Conservation (phyloP, 2,888 invertebrate species). For the Hoplodrina blanda region DNA sequence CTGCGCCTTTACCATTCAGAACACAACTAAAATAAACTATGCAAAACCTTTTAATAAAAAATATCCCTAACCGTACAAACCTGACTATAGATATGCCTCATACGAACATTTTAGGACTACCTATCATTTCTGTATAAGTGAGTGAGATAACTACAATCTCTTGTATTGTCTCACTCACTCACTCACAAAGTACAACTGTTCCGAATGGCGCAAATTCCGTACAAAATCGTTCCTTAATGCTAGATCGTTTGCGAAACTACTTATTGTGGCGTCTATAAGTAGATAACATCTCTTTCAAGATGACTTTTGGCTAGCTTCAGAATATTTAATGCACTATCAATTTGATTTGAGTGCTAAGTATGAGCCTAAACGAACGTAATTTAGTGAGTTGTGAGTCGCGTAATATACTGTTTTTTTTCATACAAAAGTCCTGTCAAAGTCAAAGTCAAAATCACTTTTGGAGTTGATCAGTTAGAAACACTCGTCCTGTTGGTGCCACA, state of each 20-base stretch:
- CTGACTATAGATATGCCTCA: conserved; percentile 49
- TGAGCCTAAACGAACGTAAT: no score
- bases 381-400: no score
- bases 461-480: no score
- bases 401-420: no score
- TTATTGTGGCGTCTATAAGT: conserved; percentile 24
- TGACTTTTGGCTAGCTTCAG: conserved; percentile 56
- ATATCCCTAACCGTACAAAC: conserved; percentile 32
- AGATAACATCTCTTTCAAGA: conserved; percentile 4
- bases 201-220: conserved; percentile 37
- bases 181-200: conserved; percentile 27
- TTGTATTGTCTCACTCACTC: conserved; percentile 22
- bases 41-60: conserved; percentile 34
- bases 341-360: conserved; percentile 15
- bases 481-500: no score
- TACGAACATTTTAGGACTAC: conserved; percentile 29
- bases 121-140: conserved; percentile 19
- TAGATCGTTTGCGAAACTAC: conserved; percentile 30
- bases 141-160: conserved; percentile 21
- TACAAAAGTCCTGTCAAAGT: no score
- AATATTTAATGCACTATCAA: conserved; percentile 13
- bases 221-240: conserved; percentile 49
- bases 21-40: conserved; percentile 42
- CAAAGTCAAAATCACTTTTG: no score
- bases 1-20: conserved; percentile 46